These are phyloP conservation scores for Myiotriccus ornatus DNA, from an alignment of 2,797 vertebrate genomes.

Conservation along the genomic window DNA sequence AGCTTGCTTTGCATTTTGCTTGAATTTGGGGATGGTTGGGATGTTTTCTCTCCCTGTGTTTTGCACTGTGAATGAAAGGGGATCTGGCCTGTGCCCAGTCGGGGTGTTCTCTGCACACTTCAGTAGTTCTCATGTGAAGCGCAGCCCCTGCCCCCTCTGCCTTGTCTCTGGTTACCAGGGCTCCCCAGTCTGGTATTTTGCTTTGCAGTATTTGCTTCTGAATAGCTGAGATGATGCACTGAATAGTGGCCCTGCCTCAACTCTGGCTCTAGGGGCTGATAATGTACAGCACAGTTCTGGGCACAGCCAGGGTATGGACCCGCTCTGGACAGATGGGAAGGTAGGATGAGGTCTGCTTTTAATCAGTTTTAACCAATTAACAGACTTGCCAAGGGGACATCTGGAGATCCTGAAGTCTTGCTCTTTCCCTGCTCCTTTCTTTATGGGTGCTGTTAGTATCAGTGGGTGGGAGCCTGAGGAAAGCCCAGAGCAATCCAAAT, in stretches of 20 bases:
- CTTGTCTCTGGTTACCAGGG: conserved; percentile 66
- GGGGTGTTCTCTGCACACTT: conserved; percentile 27
- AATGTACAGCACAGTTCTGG: conserved; percentile 43
- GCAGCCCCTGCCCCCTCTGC: not conserved
- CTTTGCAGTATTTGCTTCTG: conserved; percentile 73
- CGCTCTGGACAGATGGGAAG: conserved; percentile 56
- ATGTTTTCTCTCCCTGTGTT: not conserved
- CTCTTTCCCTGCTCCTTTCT: not conserved
- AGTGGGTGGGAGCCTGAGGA: not conserved
- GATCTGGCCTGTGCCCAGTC: conserved; percentile 62
- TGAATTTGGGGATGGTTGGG: not conserved
- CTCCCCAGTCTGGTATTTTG: conserved; percentile 74
- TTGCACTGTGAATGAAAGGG: not conserved
- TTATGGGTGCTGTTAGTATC: not conserved
- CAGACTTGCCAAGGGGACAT: not conserved
- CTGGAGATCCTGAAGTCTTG: not conserved
- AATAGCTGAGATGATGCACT: conserved; percentile 63
- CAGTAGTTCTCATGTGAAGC: conserved; percentile 52
- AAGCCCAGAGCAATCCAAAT: not conserved
- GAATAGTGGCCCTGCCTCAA: conserved; percentile 35
- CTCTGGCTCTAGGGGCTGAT: conserved; percentile 48
- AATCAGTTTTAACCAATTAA: not conserved
- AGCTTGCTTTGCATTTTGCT: not conserved
- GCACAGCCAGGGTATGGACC: conserved; percentile 33
- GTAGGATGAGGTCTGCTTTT: conserved; percentile 47